Evolutionary conservation across 53 echinoderm and acorn worm species (phyloP).

Genomic region (Crossaster papposus): DNA sequence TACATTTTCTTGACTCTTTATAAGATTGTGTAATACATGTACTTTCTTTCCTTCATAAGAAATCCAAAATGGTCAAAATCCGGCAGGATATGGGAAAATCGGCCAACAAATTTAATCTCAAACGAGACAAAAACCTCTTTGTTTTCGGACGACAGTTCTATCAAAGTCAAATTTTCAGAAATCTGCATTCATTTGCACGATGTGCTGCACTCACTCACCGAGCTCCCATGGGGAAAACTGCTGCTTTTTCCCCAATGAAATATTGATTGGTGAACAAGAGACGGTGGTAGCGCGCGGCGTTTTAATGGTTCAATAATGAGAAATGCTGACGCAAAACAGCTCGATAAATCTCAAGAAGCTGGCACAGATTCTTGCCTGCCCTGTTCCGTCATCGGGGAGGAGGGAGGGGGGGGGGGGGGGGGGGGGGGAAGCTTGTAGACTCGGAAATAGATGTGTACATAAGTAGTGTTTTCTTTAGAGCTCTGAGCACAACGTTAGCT

Average conservation of each 20-base stretch:
- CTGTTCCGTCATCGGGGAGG: not conserved
- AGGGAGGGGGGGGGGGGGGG: not conserved
- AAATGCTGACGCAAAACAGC: constrained; percentile 45
- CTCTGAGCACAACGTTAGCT: too few species aligned
- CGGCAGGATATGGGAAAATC: too few species aligned
- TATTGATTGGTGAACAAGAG: constrained; percentile 28
- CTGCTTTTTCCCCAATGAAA: constrained; percentile 17
- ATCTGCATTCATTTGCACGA: not conserved
- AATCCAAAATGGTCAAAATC: too few species aligned
- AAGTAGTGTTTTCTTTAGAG: not conserved
- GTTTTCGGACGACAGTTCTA: constrained; percentile 4
- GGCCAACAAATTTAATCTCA: too few species aligned
- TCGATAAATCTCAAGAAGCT: constrained; percentile 33
- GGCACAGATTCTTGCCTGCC: not conserved
- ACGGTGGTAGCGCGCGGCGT: constrained; percentile 8
- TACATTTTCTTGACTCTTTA: too few species aligned
- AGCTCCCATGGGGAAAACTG: not conserved
- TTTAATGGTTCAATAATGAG: constrained; percentile 53
- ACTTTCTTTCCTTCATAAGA: too few species aligned
- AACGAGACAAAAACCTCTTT: not conserved
- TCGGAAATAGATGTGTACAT: constrained; percentile 4
- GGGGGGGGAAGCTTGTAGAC: not conserved
- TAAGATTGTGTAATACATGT: too few species aligned
- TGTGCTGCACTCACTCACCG: not conserved
- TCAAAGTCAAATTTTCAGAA: not conserved